Conservation (phyloP, 1,140 invertebrate genomes). For the Bathynomus jamesi region DNA sequence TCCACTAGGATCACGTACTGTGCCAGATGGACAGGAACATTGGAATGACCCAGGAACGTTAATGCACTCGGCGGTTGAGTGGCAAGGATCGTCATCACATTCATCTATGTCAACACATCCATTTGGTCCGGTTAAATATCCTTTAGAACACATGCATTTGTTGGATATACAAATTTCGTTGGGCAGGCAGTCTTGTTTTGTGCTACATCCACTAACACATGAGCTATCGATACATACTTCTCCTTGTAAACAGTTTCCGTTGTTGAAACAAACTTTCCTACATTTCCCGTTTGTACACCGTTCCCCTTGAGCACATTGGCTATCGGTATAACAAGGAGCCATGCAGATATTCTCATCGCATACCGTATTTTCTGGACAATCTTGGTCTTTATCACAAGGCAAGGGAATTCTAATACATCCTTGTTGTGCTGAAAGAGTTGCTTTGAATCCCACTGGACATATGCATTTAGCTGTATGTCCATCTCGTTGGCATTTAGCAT, state of each 20-base stretch:
- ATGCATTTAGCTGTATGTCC: conserved; percentile 56
- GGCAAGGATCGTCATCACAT: conserved; percentile 57
- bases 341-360: conserved; percentile 67
- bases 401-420: conserved; percentile 70
- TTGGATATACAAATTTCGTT: conserved; percentile 71
- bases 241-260: conserved; percentile 77
- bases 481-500: conserved; percentile 65
- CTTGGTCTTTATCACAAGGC: conserved; percentile 53
- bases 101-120: conserved; percentile 60
- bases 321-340: conserved; percentile 60
- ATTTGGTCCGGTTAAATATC: conserved; percentile 47
- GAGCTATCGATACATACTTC: conserved; percentile 77
- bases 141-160: conserved; percentile 56
- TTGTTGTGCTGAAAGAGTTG: conserved; percentile 77
- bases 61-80: conserved; percentile 63
- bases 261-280: conserved; percentile 74
- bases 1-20: conserved; percentile 64
- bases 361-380: conserved; percentile 61
- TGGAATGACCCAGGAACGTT: conserved; percentile 71
- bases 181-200: conserved; percentile 65
- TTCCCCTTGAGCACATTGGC: conserved; percentile 68
- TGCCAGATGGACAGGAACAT: conserved; percentile 65
- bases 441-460: conserved; percentile 73
- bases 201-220: conserved; percentile 71
- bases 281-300: conserved; percentile 68